A percentile compares a stretch with the other conserved stretches of the same genome.
Conservation (phyloP, 2,888 invertebrate species). For the Chaetogeoica ovagalla region DNA sequence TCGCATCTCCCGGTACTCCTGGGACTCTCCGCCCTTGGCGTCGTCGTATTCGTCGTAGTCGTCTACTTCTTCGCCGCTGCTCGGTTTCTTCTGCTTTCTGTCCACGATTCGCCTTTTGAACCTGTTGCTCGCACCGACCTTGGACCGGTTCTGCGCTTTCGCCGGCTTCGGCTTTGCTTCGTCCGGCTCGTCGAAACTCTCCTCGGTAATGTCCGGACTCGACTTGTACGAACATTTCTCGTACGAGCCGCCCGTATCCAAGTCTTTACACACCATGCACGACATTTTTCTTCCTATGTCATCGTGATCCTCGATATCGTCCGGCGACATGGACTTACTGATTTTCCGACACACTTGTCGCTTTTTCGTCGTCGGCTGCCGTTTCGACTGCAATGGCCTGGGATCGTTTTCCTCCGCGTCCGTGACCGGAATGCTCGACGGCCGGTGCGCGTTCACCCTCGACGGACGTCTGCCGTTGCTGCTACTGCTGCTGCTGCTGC, state of each 20-base stretch:
- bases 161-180: not conserved
- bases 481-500: not conserved
- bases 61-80: slow-evolving; percentile 16
- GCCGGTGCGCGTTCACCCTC: not conserved
- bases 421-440: not conserved
- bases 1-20: slow-evolving; percentile 38
- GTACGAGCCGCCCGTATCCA: slow-evolving; percentile 74
- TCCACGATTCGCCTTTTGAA: slow-evolving; percentile 19
- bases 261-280: slow-evolving; percentile 75
- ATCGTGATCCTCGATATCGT: slow-evolving; percentile 44
- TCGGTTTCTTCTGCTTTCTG: slow-evolving; percentile 18
- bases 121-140: not conserved
- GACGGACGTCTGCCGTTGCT: not conserved
- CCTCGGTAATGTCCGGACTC: slow-evolving; percentile 69
- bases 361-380: slow-evolving; percentile 29
- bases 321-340: slow-evolving; percentile 42
- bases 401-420: slow-evolving; percentile 33
- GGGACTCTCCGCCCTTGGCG: slow-evolving; percentile 22
- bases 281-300: slow-evolving; percentile 51
- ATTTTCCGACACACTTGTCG: slow-evolving; percentile 40
- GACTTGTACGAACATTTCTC: slow-evolving; percentile 80
- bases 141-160: no score
- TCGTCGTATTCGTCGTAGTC: slow-evolving; percentile 34
- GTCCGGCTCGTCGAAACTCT: slow-evolving; percentile 56
- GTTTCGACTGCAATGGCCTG: slow-evolving; percentile 33